phyloP scores from a whole-genome alignment of 1,140 invertebrate species.

The Sminthurinus signatus region DNA sequence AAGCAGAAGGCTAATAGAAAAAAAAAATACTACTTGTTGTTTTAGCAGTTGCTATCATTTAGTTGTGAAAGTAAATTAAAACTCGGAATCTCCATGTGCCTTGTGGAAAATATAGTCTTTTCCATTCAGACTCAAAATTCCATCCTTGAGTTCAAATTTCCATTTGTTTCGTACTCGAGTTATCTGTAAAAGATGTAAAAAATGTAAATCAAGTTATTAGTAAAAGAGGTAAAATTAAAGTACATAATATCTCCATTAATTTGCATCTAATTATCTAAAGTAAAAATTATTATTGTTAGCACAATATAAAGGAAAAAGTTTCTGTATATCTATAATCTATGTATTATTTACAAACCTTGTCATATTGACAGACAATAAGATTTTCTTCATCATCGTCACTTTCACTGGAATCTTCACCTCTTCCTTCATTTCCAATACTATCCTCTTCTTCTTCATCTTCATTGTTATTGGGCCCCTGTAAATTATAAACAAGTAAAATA shows the following conservation, averaged over 20 bases:
- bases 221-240: no score
- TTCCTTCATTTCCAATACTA: no score
- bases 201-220: constrained; percentile 29
- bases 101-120: constrained; percentile 99
- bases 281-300: no score
- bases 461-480: constrained; percentile 85
- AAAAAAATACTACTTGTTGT: no score
- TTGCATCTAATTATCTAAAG: no score
- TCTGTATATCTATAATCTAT: no score
- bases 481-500: constrained; percentile 13
- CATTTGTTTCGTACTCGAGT: constrained; percentile 95
- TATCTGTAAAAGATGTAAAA: constrained; percentile 66
- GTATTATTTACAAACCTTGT: constrained; percentile 62
- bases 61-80: no score
- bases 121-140: constrained; percentile 97
- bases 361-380: constrained; percentile 98
- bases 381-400: constrained; percentile 96
- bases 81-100: constrained; percentile 96
- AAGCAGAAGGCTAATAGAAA: no score
- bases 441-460: constrained; percentile 95
- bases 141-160: constrained; percentile 99
- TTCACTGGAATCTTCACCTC: constrained; percentile 77
- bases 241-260: no score
- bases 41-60: no score
- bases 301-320: no score